Percentiles rank a stretch among this genome's conserved stretches.
Evolutionary conservation across 1,140 invertebrate genomes (phyloP).

Genomic region (Mercenaria mercenaria): DNA sequence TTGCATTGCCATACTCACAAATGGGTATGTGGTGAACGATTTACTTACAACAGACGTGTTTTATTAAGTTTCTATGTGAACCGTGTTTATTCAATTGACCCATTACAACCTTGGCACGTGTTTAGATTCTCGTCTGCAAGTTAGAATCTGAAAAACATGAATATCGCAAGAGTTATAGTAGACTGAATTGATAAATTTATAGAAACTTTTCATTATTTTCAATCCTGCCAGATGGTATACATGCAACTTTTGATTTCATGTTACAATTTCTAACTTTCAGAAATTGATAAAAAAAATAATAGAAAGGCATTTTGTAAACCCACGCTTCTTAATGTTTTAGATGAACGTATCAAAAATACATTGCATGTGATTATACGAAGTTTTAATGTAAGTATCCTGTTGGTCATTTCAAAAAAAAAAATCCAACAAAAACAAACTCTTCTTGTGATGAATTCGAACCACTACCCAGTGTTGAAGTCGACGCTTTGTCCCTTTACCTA

Average conservation of each 20-base stretch:
- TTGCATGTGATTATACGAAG: no score
- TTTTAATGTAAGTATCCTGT: no score
- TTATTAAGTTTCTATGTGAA: constrained; percentile 59
- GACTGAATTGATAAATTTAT: constrained; percentile 46
- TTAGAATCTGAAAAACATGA: constrained; percentile 34
- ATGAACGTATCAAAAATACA: no score
- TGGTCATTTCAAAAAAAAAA: no score
- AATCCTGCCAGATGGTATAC: not conserved
- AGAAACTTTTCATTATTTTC: constrained; percentile 34
- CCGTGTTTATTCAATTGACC: constrained; percentile 46
- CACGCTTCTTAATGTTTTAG: no score
- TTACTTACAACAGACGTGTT: constrained; percentile 47
- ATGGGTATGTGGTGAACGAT: constrained; percentile 47
- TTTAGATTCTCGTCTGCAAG: constrained; percentile 9
- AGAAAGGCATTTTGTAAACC: no score
- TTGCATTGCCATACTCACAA: constrained; percentile 30
- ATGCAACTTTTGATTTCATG: not conserved
- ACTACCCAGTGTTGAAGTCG: no score
- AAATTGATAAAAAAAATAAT: not conserved
- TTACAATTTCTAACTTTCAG: not conserved
- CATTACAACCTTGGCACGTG: constrained; percentile 49
- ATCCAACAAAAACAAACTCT: no score
- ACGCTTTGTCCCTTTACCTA: no score
- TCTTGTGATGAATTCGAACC: no score
- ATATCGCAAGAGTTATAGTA: constrained; percentile 64